These are phyloP conservation scores for Gryllus longicercus DNA, from an alignment of 2,888 invertebrate genomes.

Conservation along the genomic window DNA sequence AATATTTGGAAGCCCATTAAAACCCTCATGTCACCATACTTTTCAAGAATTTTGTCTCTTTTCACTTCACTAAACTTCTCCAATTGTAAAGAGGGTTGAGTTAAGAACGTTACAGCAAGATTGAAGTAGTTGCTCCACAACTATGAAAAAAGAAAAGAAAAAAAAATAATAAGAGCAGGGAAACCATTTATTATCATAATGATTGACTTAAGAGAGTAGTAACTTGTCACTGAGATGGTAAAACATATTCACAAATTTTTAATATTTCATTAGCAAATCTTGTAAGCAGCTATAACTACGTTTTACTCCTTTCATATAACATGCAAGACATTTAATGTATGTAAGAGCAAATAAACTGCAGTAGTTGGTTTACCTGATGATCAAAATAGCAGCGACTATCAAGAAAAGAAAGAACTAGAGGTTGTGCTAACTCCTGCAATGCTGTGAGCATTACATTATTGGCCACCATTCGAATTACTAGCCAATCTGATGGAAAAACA, in stretches of 20 bases:
- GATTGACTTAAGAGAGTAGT: no score
- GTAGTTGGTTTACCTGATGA: conserved; percentile 56
- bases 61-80: conserved; percentile 80
- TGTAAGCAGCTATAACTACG: no score
- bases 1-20: conserved; percentile 88
- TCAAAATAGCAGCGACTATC: conserved; percentile 70
- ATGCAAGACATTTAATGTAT: no score
- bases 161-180: no score
- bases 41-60: conserved; percentile 70
- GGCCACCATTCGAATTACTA: conserved; percentile 81
- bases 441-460: conserved; percentile 82
- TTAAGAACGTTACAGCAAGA: conserved; percentile 73
- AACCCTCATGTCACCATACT: conserved; percentile 86
- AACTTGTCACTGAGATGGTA: no score
- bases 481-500: conserved; percentile 85
- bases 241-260: no score
- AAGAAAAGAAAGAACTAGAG: conserved; percentile 77
- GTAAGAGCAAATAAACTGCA: no score
- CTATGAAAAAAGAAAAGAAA: conserved; percentile 45
- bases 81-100: conserved; percentile 74
- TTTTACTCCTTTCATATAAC: no score
- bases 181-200: no score
- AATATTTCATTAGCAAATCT: no score
- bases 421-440: conserved; percentile 82
- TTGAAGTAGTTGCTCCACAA: conserved; percentile 76